Conservation (phyloP, 2,113 vertebrate species). For the Dicentrarchus labrax region DNA sequence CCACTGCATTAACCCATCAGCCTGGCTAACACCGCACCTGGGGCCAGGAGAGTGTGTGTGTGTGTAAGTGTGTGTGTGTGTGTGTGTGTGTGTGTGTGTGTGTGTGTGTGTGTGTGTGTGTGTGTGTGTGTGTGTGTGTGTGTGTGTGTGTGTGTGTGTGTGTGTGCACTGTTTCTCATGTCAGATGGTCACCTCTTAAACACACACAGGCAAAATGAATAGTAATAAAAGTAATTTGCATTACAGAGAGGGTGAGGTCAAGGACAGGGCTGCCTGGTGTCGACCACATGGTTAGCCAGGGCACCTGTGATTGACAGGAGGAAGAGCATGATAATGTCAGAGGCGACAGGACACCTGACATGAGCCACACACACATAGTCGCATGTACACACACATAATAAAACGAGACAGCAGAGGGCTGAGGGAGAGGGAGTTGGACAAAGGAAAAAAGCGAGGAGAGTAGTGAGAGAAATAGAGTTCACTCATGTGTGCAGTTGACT, state of each 20-base stretch:
- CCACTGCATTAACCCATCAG: conserved; percentile 49
- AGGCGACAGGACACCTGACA: conserved; percentile 46
- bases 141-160: background rate
- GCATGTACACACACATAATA: conserved; percentile 32
- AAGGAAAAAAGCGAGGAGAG: conserved; percentile 8
- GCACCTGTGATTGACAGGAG: conserved; percentile 62
- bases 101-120: background rate
- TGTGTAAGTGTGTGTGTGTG: conserved; percentile 8
- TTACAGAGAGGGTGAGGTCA: conserved; percentile 53
- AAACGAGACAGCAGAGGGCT: conserved; percentile 44
- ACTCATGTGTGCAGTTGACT: conserved; percentile 46
- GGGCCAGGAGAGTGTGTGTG: conserved; percentile 31
- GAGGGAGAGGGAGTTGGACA: conserved; percentile 34
- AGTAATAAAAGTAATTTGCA: conserved; percentile 58
- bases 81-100: conserved; percentile 1
- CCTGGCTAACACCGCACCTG: conserved; percentile 51
- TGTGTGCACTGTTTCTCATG: too few relatives aligned
- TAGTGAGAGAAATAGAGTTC: conserved; percentile 45
- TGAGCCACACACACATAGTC: conserved; percentile 22
- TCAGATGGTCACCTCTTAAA: conserved; percentile 5
- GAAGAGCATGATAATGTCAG: conserved; percentile 28
- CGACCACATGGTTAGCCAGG: conserved; percentile 27
- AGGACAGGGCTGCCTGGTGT: conserved; percentile 55
- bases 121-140: conserved; percentile 15
- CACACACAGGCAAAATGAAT: conserved; percentile 13